Percentiles rank a stretch among this genome's conserved stretches.
phyloP scores from a whole-genome alignment of 2,888 invertebrate genomes.

The Monoplex corrugatus region DNA sequence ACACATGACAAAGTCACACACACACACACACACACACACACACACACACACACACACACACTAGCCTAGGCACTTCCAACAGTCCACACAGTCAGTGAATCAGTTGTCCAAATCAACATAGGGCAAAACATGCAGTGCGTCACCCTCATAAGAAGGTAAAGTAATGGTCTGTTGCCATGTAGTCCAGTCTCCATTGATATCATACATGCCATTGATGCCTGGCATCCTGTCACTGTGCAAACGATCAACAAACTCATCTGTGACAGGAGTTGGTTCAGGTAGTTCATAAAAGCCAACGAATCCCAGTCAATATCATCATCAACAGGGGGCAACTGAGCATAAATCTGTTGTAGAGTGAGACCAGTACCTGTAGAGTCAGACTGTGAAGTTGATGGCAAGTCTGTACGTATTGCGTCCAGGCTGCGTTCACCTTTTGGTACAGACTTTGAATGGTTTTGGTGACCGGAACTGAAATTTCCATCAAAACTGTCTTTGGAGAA shows the following conservation, averaged over 20 bases:
- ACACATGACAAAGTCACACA: too few relatives aligned
- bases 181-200: conserved; percentile 86
- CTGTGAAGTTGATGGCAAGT: not conserved
- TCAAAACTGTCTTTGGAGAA: conserved; percentile 37
- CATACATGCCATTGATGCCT: conserved; percentile 83
- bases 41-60: not conserved
- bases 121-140: conserved; percentile 94
- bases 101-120: conserved; percentile 95
- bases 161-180: conserved; percentile 96
- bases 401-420: not conserved
- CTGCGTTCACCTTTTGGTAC: conserved; percentile 38
- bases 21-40: too few relatives aligned
- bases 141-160: conserved; percentile 88
- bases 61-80: not conserved
- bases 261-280: conserved; percentile 81
- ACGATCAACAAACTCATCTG: conserved; percentile 74
- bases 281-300: conserved; percentile 82
- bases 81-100: not conserved
- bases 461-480: conserved; percentile 45
- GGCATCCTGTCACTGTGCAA: conserved; percentile 80
- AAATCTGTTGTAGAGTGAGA: conserved; percentile 71
- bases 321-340: conserved; percentile 87
- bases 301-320: conserved; percentile 84
- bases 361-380: not conserved
- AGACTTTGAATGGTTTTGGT: conserved; percentile 34